Base-by-base conservation (phyloP, 1,140 invertebrate genomes). In the Rhynchophorus ferrugineus region DNA sequence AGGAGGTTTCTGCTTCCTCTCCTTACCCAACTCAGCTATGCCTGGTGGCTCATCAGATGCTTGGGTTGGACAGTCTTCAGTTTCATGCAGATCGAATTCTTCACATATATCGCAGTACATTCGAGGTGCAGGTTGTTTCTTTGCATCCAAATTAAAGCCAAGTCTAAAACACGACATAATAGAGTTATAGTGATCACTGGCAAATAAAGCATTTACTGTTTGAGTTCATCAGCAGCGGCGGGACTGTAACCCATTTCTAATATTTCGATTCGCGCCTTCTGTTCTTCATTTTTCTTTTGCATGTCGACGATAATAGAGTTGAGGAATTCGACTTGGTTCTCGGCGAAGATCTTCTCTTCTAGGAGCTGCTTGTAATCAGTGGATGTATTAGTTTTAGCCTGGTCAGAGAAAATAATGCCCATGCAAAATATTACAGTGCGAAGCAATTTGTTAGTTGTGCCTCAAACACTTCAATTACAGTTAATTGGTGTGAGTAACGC, bases 31-130 rank as follows among this genome's bases (percentile, higher is more conserved):
- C 56, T 71, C 60, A 34, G 73, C 63, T 38, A 69, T 72, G 24
- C 72, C 68, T 11, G 68, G 69, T 3, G 76, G 72, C 34, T 71
- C 69, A 44, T 82, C 81, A 48, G 78, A 79, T 6, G 80, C 80
- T 73, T 97, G 94, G 13, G 80, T 74, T 13, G 93, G 93, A 74
- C 95, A 98, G 70, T 98, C 95, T 69, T 96, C 92, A 0, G 95
- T 98, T 67, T 98, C 94, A 66, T 98, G 95, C 47, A 83, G 73
- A 74, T 98, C 95, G 76, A 98, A 98, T 65, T 84, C 77, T 73
- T 98, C 95, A 72, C 95, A 98, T 61, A 97, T 97, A 77, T 98
- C 95, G 77, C 95, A 98, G 73, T 91, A 98, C 58, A 93, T 71
- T 36, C 95, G 81, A 18, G 88, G 86, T 14, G 87, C 76, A 3